Conservation (phyloP, 2,113 vertebrate genomes). For the Leptobrachium leishanense region DNA sequence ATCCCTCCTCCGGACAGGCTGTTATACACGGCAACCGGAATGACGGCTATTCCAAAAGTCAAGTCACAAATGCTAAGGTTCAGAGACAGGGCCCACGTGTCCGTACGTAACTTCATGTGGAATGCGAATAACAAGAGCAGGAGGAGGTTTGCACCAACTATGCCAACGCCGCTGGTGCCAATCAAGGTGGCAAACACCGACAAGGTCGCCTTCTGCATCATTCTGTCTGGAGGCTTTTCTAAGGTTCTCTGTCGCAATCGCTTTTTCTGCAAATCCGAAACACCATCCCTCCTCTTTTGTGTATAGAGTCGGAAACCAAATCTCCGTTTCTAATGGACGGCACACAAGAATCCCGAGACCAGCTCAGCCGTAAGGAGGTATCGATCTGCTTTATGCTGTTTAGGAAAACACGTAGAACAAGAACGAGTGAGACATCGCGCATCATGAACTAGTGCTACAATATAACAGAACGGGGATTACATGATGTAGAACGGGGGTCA, state of each 20-base stretch:
- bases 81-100: conserved; percentile 60
- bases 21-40: conserved; percentile 62
- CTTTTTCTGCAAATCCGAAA: neutral
- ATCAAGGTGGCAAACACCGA: conserved; percentile 56
- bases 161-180: conserved; percentile 56
- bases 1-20: conserved; percentile 50
- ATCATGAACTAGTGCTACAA: no score
- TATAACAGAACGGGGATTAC: no score
- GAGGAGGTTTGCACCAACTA: conserved; percentile 62
- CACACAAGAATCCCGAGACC: no score
- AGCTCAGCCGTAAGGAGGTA: no score
- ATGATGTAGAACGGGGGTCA: no score
- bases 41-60: conserved; percentile 59
- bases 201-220: conserved; percentile 39
- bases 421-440: no score
- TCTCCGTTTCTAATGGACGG: no score
- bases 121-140: conserved; percentile 62
- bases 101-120: conserved; percentile 59
- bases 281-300: conserved; percentile 9
- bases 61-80: conserved; percentile 69
- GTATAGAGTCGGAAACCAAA: neutral
- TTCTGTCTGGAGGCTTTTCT: conserved; percentile 26
- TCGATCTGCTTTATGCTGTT: no score
- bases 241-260: conserved; percentile 10
- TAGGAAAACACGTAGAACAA: no score